Conservation (phyloP, 2,888 invertebrate species). For the Drosophila atripex region DNA sequence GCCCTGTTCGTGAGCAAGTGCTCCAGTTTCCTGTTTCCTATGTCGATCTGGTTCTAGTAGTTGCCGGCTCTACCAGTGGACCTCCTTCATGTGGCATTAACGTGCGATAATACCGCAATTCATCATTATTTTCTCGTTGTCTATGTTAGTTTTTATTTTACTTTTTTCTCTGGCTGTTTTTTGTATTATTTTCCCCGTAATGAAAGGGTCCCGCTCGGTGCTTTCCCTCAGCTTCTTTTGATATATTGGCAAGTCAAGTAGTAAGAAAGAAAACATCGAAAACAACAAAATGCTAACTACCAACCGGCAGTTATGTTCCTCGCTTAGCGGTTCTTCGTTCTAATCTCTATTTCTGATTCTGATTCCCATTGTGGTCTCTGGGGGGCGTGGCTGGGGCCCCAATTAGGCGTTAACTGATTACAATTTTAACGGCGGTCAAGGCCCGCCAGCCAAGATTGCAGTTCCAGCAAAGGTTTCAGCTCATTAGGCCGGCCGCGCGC, state of each 20-base stretch:
- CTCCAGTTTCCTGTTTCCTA: constrained; percentile 61
- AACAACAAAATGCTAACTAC: constrained; percentile 48
- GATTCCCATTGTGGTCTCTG: constrained; percentile 21
- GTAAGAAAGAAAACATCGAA: constrained; percentile 24
- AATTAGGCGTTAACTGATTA: constrained; percentile 75
- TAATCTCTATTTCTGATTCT: constrained; percentile 22
- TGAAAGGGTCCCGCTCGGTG: constrained; percentile 67
- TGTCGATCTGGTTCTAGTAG: constrained; percentile 29
- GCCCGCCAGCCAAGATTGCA: constrained; percentile 56
- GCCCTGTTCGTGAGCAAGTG: constrained; percentile 70
- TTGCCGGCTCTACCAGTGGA: constrained; percentile 32
- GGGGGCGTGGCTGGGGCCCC: constrained; percentile 54
- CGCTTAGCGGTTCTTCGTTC: constrained; percentile 42
- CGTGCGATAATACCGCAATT: constrained; percentile 80
- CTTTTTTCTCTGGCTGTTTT: background rate
- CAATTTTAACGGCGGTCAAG: constrained; percentile 62
- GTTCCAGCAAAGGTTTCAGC: constrained; percentile 51
- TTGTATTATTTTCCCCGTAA: constrained; percentile 43
- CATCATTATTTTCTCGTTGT: constrained; percentile 78
- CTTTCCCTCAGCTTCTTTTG: constrained; percentile 40
- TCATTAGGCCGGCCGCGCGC: constrained; percentile 67
- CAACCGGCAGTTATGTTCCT: constrained; percentile 10
- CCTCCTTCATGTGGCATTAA: constrained; percentile 58
- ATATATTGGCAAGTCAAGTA: constrained; percentile 70
- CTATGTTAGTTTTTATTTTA: constrained; percentile 16